Evolutionary conservation across 2,113 vertebrate species (phyloP).

Genomic region (Daboia siamensis): DNA sequence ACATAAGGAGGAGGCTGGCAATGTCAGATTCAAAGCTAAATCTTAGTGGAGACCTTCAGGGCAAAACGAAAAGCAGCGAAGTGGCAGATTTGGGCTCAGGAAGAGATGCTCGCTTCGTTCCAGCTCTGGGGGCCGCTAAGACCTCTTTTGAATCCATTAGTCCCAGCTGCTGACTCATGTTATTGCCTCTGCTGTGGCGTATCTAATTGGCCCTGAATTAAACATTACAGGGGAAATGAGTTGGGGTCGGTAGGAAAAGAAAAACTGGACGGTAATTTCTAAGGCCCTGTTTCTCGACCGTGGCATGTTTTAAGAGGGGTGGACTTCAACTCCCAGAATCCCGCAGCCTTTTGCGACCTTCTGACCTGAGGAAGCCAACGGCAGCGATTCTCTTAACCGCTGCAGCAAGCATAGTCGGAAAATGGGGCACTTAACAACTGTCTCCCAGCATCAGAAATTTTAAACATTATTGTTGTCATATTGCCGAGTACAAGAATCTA

Average conservation of each 20-base stretch:
- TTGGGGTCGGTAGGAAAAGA: conserved; percentile 14
- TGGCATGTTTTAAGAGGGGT: too few species aligned
- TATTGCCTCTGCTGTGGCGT: not conserved
- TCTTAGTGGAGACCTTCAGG: not conserved
- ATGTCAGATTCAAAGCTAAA: not conserved
- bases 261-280: too few species aligned
- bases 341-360: too few species aligned
- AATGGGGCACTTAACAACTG: too few species aligned
- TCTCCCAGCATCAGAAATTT: too few species aligned
- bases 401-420: too few species aligned
- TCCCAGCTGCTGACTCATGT: not conserved
- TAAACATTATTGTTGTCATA: too few species aligned
- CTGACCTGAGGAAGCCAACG: too few species aligned
- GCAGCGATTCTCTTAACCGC: too few species aligned
- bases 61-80: not conserved
- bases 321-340: too few species aligned
- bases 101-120: not conserved
- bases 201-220: conserved; percentile 9
- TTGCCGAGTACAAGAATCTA: too few species aligned
- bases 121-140: not conserved
- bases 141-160: conserved; percentile 9
- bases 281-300: too few species aligned
- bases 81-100: not conserved
- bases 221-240: conserved; percentile 11
- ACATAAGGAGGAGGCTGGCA: not conserved